Evolutionary conservation across 2,113 vertebrate genomes (phyloP), one percentile per base, ranked within the genome.

Genomic region (Puntigrus tetrazona): DNA sequence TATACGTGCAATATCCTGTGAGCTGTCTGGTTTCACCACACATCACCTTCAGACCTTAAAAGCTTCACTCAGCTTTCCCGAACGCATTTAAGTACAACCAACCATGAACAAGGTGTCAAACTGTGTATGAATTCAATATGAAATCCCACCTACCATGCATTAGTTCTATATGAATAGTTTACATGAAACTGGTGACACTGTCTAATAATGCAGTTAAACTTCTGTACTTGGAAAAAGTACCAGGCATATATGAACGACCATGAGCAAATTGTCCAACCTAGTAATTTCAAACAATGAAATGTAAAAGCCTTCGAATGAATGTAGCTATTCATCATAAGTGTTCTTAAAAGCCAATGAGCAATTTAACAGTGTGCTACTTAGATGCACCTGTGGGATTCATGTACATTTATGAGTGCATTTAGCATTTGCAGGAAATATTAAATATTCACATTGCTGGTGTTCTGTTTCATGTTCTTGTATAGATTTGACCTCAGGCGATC

Each of bases 1-100:
- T 69, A 67, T 52, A 25, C 16, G 41, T 70, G 7, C 29, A 69
- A n/a, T 47, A 36, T 55, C 29, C 27, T 70, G 79, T n/a, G 22
- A 61, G 76, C 52, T 61, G 50, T 41, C 76, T 59, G 52, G 36
- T 61, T 45, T 65, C 78, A 31, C 41, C 78, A 47, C 55, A n/a
- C 55, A 78, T 78, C 76, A 61, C 41, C 38, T 52, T 22, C 41
- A 69, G 29, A 11, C 3, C 14, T 52, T 55, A 59, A 73, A 74
- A 50, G 41, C 77, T 52, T 29, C 52, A 36, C 43, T 22, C 59
- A 20, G 27, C 52, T 80, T 57, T 81, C 43, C 27, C 7, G 31
- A 73, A 73, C 3, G 29, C 77, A 85, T 25, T 85, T 59, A 45
- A 31, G 76, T 85, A 80, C 52, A 79, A 20, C 84, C 78, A 70